phyloP scores from a whole-genome alignment of 2,888 invertebrate genomes.

The Melitaea athalia region DNA sequence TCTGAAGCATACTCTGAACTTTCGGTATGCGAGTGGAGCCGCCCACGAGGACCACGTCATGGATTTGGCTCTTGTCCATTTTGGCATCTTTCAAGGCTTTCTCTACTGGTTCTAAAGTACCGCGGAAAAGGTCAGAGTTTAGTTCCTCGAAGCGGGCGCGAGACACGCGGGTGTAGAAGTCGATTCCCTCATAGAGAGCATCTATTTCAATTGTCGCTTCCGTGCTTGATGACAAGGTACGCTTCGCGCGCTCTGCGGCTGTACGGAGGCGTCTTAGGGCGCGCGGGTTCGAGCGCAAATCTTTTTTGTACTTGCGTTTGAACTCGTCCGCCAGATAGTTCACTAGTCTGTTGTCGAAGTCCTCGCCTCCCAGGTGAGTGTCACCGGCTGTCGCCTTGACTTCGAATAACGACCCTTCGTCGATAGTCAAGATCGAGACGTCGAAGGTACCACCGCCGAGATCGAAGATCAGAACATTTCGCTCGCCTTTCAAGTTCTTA shows the following conservation, averaged over 20 bases:
- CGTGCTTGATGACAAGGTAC: constrained; percentile 88
- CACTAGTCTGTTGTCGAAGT: constrained; percentile 86
- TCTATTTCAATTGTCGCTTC: constrained; percentile 90
- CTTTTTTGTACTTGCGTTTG: constrained; percentile 87
- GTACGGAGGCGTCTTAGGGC: constrained; percentile 87
- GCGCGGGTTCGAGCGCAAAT: constrained; percentile 84
- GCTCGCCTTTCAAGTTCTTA: constrained; percentile 87
- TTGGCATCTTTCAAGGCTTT: constrained; percentile 90
- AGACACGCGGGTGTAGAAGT: constrained; percentile 86
- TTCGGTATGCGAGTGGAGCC: constrained; percentile 92
- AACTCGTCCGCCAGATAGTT: constrained; percentile 88
- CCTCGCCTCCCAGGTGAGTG: constrained; percentile 89
- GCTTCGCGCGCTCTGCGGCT: constrained; percentile 89
- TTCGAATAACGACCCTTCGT: constrained; percentile 91
- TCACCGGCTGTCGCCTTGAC: constrained; percentile 91
- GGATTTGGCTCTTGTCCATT: constrained; percentile 87
- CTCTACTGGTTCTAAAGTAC: constrained; percentile 89
- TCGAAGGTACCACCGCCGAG: constrained; percentile 94
- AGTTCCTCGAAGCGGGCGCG: constrained; percentile 90
- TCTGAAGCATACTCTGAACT: constrained; percentile 87
- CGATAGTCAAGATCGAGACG: constrained; percentile 94
- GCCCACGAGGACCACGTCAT: constrained; percentile 91
- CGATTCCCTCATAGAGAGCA: constrained; percentile 87
- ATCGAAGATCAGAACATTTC: constrained; percentile 88
- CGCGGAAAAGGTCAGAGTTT: constrained; percentile 86